Conservation (phyloP, 1,140 invertebrate genomes). For the Drosophila sechellia region DNA sequence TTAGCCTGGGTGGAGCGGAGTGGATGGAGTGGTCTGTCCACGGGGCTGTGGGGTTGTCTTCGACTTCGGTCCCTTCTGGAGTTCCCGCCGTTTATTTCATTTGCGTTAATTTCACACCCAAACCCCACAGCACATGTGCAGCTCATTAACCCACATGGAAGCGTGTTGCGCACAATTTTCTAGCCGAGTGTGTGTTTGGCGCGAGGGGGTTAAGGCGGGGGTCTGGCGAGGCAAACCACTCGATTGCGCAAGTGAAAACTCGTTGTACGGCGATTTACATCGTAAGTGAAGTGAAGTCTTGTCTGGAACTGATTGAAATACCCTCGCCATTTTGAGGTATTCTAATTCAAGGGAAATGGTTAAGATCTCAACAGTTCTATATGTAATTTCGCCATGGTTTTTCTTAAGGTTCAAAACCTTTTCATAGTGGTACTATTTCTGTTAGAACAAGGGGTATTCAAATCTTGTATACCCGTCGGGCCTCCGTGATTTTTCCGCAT, state of each 20-base stretch:
- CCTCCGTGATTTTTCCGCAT: background rate
- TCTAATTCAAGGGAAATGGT: background rate
- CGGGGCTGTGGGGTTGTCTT: background rate
- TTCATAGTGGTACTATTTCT: too few relatives aligned
- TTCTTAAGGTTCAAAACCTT: background rate
- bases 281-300: conserved; percentile 17
- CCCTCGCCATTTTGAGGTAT: conserved; percentile 6
- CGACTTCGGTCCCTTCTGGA: conserved; percentile 18
- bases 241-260: conserved; percentile 55
- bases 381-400: too few relatives aligned
- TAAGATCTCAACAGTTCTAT: background rate
- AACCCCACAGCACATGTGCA: conserved; percentile 28
- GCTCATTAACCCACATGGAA: conserved; percentile 46
- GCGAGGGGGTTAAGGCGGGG: conserved; percentile 23
- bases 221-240: conserved; percentile 30
- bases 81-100: conserved; percentile 40
- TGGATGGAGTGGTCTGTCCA: conserved; percentile 12
- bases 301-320: conserved; percentile 14
- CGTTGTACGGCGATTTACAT: conserved; percentile 43
- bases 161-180: conserved; percentile 17
- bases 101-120: conserved; percentile 46
- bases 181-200: background rate
- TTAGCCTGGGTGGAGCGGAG: conserved; percentile 30
- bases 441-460: conserved; percentile 5
- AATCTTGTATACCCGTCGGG: too few relatives aligned